Evolutionary conservation across 1,140 invertebrate genomes (phyloP).

Genomic region (Archivesica marissinica): DNA sequence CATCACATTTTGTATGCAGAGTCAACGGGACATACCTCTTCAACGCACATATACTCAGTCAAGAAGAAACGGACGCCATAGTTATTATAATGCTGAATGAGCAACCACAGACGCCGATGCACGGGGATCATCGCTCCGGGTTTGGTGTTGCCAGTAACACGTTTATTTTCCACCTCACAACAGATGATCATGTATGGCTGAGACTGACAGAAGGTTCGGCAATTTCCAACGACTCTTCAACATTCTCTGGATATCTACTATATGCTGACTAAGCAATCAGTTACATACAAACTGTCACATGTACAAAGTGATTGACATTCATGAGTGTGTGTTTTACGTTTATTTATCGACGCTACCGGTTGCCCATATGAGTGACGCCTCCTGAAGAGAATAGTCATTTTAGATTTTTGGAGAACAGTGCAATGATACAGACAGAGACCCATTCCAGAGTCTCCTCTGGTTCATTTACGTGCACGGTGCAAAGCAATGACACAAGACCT

Average conservation of each 20-base stretch:
- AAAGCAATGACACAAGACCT: too few relatives aligned
- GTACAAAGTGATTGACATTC: too few relatives aligned
- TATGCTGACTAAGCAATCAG: slow-evolving; percentile 69
- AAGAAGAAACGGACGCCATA: slow-evolving; percentile 78
- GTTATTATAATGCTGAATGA: slow-evolving; percentile 83
- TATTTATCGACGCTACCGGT: too few relatives aligned
- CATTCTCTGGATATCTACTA: slow-evolving; percentile 82
- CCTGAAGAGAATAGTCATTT: too few relatives aligned
- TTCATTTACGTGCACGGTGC: too few relatives aligned
- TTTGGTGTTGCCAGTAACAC: slow-evolving; percentile 82
- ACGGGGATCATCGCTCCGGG: slow-evolving; percentile 80
- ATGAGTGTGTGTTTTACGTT: too few relatives aligned
- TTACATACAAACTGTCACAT: not conserved
- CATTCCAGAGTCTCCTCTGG: too few relatives aligned
- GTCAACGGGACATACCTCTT: slow-evolving; percentile 83
- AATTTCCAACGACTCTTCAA: slow-evolving; percentile 82
- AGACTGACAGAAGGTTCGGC: slow-evolving; percentile 81
- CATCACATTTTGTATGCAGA: slow-evolving; percentile 82
- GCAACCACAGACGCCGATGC: slow-evolving; percentile 80
- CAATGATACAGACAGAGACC: too few relatives aligned
- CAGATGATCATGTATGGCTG: slow-evolving; percentile 82
- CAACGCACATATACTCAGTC: slow-evolving; percentile 79
- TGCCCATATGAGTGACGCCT: too few relatives aligned
- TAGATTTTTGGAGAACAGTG: too few relatives aligned
- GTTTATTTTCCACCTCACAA: slow-evolving; percentile 75